These are phyloP conservation scores for Onychostruthus taczanowskii DNA, from an alignment of 2,113 vertebrate genomes.

Conservation along the genomic window DNA sequence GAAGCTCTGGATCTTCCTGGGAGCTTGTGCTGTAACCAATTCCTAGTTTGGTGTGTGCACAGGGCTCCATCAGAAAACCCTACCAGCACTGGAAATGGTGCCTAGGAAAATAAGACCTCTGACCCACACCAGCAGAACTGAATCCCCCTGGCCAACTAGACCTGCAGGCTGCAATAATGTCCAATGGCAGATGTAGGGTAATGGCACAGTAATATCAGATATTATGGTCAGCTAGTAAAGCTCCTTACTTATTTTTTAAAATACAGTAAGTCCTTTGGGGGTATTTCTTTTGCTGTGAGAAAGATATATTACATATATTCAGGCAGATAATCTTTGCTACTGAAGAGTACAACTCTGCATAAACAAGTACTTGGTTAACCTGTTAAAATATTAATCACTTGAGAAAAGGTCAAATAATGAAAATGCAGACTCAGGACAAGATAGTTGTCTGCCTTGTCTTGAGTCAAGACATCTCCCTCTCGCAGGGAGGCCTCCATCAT, in stretches of 20 bases:
- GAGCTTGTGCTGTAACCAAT: neutral
- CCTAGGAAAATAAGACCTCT: neutral
- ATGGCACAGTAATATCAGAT: neutral
- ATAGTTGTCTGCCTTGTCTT: neutral
- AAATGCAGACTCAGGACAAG: neutral
- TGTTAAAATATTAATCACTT: neutral
- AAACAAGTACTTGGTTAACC: neutral
- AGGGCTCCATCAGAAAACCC: neutral
- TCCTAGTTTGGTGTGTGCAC: neutral
- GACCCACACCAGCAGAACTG: neutral
- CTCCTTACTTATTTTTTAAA: neutral
- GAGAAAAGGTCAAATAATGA: neutral
- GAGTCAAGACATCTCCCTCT: neutral
- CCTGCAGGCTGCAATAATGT: neutral
- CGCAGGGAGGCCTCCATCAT: neutral
- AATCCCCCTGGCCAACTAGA: neutral
- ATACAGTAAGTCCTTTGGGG: neutral
- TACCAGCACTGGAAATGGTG: neutral
- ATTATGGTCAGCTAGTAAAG: neutral
- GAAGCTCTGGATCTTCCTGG: neutral
- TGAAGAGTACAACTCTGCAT: neutral
- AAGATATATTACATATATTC: neutral
- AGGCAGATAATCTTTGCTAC: neutral
- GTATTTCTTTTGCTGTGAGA: neutral
- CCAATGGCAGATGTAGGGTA: neutral